A percentile compares a stretch with the other conserved stretches of the same genome.
Conservation (phyloP, 2,797 vertebrate species). For the Neosalanx taihuensis region DNA sequence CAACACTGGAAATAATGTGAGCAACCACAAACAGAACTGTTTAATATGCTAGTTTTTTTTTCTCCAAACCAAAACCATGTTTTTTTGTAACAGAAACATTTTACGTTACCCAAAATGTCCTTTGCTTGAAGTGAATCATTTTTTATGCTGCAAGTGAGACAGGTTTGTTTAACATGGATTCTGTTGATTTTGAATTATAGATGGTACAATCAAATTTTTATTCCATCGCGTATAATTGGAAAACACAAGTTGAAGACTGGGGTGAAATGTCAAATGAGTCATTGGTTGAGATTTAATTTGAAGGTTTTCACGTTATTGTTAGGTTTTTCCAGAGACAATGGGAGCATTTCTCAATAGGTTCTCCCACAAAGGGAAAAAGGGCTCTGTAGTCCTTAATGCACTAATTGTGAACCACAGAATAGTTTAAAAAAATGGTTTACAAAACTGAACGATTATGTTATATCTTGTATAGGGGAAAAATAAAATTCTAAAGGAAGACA, state of each 20-base stretch:
- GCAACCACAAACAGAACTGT: constrained; percentile 1
- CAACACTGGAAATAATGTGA: constrained; percentile 16
- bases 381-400: constrained; percentile 56
- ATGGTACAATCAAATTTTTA: constrained; percentile 68
- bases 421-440: constrained; percentile 49
- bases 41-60: constrained; percentile 36
- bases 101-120: constrained; percentile 42
- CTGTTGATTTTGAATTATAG: constrained; percentile 41
- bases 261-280: constrained; percentile 34
- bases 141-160: constrained; percentile 39
- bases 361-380: constrained; percentile 46
- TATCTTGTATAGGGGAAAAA: constrained; percentile 34
- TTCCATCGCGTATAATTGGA: constrained; percentile 45
- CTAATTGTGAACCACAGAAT: constrained; percentile 58
- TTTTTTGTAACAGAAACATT: constrained; percentile 56
- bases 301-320: constrained; percentile 52
- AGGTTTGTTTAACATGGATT: constrained; percentile 33
- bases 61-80: constrained; percentile 45
- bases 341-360: constrained; percentile 34
- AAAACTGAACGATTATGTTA: constrained; percentile 44
- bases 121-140: constrained; percentile 46
- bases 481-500: neutral
- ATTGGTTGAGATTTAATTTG: constrained; percentile 35
- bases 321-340: constrained; percentile 47
- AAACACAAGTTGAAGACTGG: constrained; percentile 55